phyloP scores from a whole-genome alignment of 2,113 vertebrate species.

The Cyprinus carpio region DNA sequence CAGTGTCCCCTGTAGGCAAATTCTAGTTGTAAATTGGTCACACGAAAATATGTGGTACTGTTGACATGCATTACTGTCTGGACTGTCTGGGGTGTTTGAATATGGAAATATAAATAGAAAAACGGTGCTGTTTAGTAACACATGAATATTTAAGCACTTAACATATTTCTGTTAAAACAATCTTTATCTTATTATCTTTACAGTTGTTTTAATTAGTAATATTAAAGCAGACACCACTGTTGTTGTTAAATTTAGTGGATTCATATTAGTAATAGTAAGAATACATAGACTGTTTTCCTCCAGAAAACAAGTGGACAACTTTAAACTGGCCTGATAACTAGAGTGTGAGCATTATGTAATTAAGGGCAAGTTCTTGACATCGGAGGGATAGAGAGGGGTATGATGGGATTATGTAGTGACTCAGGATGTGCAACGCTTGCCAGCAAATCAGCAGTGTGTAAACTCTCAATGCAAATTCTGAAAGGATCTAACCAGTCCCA shows the following conservation, averaged over 20 bases:
- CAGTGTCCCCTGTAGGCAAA: background rate
- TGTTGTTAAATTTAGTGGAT: background rate
- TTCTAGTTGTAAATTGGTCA: background rate
- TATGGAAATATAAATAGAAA: conserved; percentile 2
- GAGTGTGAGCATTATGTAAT: conserved; percentile 63
- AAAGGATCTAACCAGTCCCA: background rate
- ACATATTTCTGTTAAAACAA: background rate
- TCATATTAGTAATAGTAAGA: background rate
- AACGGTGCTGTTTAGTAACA: background rate
- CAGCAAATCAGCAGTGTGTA: background rate
- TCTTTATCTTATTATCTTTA: background rate
- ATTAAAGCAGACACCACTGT: background rate
- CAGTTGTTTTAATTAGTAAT: background rate
- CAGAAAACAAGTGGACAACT: background rate
- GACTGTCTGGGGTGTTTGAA: background rate
- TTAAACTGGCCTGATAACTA: conserved; percentile 26
- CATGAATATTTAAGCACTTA: background rate
- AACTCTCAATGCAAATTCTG: background rate
- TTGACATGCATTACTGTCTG: background rate
- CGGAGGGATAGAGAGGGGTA: conserved; percentile 62
- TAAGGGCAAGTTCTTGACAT: conserved; percentile 62
- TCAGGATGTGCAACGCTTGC: conserved; percentile 4
- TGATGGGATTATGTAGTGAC: conserved; percentile 64
- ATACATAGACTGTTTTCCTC: background rate
- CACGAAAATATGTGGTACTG: background rate